These are phyloP conservation scores for Lophotis ruficrista DNA, from an alignment of 2,113 vertebrate genomes.

Conservation along the genomic window DNA sequence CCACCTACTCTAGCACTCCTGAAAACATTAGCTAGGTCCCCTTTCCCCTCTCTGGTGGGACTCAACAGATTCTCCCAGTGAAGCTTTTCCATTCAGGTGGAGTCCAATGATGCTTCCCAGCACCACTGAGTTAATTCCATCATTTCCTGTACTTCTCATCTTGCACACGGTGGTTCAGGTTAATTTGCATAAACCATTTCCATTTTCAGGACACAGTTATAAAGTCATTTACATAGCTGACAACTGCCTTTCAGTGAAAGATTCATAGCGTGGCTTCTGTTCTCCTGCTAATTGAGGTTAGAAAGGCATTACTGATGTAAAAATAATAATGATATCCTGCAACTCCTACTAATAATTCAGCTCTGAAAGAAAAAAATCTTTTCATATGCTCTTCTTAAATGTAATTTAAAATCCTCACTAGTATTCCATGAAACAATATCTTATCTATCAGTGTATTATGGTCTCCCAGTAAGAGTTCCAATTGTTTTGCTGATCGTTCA, in stretches of 20 bases:
- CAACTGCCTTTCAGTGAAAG: constrained; percentile 7
- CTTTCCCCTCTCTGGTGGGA: background rate
- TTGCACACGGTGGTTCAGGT: background rate
- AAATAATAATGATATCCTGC: background rate
- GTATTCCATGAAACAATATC: constrained; percentile 1
- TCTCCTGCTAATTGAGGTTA: constrained; percentile 58
- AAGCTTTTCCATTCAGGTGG: background rate
- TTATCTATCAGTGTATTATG: background rate
- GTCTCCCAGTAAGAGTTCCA: background rate
- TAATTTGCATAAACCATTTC: constrained; percentile 46
- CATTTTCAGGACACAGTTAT: constrained; percentile 19
- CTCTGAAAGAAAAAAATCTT: constrained; percentile 13
- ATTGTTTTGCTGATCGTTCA: background rate
- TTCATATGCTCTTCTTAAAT: background rate
- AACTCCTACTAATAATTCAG: constrained; percentile 19
- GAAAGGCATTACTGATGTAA: constrained; percentile 21
- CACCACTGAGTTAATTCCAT: background rate
- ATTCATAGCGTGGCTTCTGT: background rate
- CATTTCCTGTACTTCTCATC: background rate
- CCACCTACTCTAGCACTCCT: background rate
- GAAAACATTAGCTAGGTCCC: background rate
- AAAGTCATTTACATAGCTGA: constrained; percentile 30
- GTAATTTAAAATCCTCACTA: background rate
- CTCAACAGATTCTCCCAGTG: background rate
- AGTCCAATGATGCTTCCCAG: background rate